A percentile compares a stretch with the other conserved stretches of the same genome.
Evolutionary conservation across 2,797 vertebrate genomes (phyloP).

Genomic region (Nyctibius grandis): DNA sequence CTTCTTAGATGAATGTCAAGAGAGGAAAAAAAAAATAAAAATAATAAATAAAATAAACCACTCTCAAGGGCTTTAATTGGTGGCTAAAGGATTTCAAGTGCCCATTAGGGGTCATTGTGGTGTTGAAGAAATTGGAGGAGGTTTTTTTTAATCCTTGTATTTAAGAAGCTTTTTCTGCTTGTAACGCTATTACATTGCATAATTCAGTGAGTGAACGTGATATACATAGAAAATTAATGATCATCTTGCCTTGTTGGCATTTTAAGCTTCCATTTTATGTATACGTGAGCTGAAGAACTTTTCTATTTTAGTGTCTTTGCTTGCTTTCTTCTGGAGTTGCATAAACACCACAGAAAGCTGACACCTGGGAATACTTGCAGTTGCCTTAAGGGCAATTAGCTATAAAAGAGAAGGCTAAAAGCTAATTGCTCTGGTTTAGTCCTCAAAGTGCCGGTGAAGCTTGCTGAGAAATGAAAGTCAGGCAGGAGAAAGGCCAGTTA

Average conservation of each 20-base stretch:
- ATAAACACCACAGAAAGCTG: constrained; percentile 24
- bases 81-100: background rate
- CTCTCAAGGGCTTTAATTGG: background rate
- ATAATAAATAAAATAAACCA: background rate
- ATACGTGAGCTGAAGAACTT: background rate
- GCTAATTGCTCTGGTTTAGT: constrained; percentile 37
- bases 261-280: constrained; percentile 6
- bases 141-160: background rate
- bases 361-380: constrained; percentile 12
- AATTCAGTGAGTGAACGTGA: constrained; percentile 1
- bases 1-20: background rate
- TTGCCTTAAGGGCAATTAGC: constrained; percentile 45
- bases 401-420: constrained; percentile 38
- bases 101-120: background rate
- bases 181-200: background rate
- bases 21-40: background rate
- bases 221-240: constrained; percentile 34
- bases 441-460: background rate
- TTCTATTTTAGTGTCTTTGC: constrained; percentile 26
- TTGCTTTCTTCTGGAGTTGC: constrained; percentile 18
- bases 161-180: constrained; percentile 20
- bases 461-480: constrained; percentile 1
- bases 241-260: background rate
- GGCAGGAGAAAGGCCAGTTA: background rate
- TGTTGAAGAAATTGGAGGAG: background rate